These are phyloP conservation scores for Takifugu bimaculatus DNA, from an alignment of 2,113 vertebrate species.

Conservation along the genomic window DNA sequence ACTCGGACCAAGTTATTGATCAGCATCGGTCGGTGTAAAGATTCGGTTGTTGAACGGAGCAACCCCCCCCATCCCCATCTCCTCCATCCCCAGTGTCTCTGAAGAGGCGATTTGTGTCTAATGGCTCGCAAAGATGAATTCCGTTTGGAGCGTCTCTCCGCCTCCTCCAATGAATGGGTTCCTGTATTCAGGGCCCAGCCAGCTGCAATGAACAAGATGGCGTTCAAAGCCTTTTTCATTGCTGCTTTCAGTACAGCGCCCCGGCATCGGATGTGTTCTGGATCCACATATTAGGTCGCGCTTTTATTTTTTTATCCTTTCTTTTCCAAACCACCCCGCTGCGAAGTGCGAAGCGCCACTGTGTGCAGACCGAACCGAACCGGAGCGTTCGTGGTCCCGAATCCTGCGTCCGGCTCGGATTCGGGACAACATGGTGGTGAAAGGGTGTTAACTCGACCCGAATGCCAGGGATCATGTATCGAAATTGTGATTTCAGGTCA, in stretches of 20 bases:
- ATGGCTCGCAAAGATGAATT: slow-evolving; percentile 57
- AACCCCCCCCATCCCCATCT: neutral
- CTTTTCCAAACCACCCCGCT: no score
- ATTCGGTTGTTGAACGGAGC: neutral
- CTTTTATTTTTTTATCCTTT: slow-evolving; percentile 14
- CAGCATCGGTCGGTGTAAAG: neutral
- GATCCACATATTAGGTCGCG: slow-evolving; percentile 27
- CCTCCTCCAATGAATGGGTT: slow-evolving; percentile 72
- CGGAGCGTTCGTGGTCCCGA: neutral
- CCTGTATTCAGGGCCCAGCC: slow-evolving; percentile 76
- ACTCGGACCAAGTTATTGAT: slow-evolving; percentile 16
- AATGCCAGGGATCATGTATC: neutral
- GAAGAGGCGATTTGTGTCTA: slow-evolving; percentile 46
- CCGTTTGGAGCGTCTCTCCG: slow-evolving; percentile 55
- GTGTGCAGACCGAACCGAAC: neutral
- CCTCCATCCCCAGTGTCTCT: neutral
- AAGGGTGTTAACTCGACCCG: slow-evolving; percentile 27
- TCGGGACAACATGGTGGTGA: slow-evolving; percentile 55
- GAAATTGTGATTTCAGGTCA: neutral
- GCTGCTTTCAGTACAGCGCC: slow-evolving; percentile 62
- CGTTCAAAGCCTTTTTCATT: slow-evolving; percentile 75
- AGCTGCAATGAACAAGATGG: slow-evolving; percentile 84
- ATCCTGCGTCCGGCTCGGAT: slow-evolving; percentile 25
- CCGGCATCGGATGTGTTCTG: slow-evolving; percentile 50
- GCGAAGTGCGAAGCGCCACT: slow-evolving; percentile 5